These are phyloP conservation scores for Olivierus martensii DNA, from an alignment of 1,140 invertebrate species.

Conservation along the genomic window DNA sequence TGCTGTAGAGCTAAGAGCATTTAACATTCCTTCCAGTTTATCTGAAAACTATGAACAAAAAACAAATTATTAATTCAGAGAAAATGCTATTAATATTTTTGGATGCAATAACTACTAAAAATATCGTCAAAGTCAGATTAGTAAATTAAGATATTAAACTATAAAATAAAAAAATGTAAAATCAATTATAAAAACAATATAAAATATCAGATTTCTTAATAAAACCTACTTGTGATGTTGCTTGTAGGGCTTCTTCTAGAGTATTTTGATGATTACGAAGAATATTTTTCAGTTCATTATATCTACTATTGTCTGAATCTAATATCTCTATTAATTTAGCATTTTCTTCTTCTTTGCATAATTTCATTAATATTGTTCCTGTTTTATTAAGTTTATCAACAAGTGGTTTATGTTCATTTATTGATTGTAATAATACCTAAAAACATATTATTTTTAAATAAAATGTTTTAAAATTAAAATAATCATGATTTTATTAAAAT, in stretches of 20 bases:
- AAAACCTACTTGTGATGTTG: constrained; percentile 27
- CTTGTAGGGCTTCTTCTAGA: constrained; percentile 77
- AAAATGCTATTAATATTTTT: too few relatives aligned
- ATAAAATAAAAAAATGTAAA: too few relatives aligned
- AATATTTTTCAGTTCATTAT: constrained; percentile 63
- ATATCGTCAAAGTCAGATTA: too few relatives aligned
- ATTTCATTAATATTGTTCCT: constrained; percentile 62
- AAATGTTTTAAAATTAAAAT: background rate
- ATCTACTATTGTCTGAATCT: constrained; percentile 74
- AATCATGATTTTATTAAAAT: background rate
- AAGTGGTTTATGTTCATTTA: constrained; percentile 83
- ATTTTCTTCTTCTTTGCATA: constrained; percentile 78
- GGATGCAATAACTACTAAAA: too few relatives aligned
- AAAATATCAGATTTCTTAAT: background rate
- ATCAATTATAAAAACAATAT: background rate
- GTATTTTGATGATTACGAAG: constrained; percentile 75
- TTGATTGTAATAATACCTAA: constrained; percentile 62
- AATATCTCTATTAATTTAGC: constrained; percentile 73
- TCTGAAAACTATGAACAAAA: constrained; percentile 52
- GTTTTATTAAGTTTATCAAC: constrained; percentile 94
- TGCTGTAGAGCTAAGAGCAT: constrained; percentile 74
- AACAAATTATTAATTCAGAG: background rate
- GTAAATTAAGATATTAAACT: too few relatives aligned
- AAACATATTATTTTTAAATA: background rate
- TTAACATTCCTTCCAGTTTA: constrained; percentile 89